These are phyloP conservation scores for Microtus obscurus DNA, from an alignment of 2,797 vertebrate genomes.

Conservation along the genomic window DNA sequence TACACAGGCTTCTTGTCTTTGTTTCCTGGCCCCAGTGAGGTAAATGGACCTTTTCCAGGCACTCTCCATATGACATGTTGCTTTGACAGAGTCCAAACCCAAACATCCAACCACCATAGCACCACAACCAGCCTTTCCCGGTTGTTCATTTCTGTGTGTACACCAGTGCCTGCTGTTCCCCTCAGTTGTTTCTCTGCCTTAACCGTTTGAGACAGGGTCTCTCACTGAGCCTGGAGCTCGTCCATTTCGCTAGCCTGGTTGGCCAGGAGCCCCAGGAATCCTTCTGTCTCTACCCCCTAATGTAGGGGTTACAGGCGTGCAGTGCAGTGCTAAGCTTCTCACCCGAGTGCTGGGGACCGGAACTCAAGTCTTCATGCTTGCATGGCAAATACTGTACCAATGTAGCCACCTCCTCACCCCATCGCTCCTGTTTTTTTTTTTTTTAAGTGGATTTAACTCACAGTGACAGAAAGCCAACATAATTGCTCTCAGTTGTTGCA, in stretches of 20 bases:
- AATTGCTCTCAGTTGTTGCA: constrained; percentile 35
- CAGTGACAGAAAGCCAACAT: neutral
- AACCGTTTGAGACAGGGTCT: neutral
- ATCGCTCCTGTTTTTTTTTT: neutral
- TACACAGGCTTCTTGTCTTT: neutral
- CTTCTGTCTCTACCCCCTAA: neutral
- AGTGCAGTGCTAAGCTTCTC: neutral
- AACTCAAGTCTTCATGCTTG: neutral
- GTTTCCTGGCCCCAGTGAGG: neutral
- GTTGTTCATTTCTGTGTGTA: neutral
- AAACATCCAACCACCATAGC: neutral
- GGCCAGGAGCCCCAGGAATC: no score
- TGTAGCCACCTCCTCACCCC: no score
- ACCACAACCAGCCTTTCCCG: neutral
- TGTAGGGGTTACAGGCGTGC: neutral
- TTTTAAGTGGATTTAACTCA: neutral
- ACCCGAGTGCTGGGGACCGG: neutral
- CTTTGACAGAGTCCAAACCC: neutral
- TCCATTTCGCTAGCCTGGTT: neutral
- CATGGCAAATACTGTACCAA: neutral
- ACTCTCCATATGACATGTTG: neutral
- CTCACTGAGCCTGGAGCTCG: neutral
- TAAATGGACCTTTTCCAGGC: neutral
- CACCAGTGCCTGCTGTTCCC: neutral
- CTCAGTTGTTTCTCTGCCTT: neutral